Conservation (phyloP, 37 sponge, comb jelly and placozoan species). For the Ephydatia muelleri region DNA sequence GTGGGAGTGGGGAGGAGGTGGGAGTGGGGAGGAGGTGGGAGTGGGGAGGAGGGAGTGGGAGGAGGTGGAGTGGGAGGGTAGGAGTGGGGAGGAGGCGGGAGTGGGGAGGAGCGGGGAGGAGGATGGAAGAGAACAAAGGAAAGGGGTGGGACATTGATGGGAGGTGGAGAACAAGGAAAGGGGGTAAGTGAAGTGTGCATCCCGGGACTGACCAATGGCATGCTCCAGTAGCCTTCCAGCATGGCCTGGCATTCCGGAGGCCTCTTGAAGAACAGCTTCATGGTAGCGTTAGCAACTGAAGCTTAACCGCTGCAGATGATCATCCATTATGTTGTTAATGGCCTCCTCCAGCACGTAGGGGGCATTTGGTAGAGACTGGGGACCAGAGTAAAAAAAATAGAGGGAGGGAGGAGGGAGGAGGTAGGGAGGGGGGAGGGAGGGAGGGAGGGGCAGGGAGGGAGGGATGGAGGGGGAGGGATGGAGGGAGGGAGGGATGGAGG, state of each 20-base stretch:
- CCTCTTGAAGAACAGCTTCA: slow-evolving; percentile 96
- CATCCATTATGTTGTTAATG: slow-evolving; percentile 54
- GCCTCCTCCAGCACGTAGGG: slow-evolving; percentile 88
- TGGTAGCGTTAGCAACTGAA: slow-evolving; percentile 88
- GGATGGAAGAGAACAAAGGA: neutral
- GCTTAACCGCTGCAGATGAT: slow-evolving; percentile 75
- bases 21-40: neutral
- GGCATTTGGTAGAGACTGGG: slow-evolving; percentile 69
- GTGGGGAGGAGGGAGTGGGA: neutral
- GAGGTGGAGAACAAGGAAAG: neutral
- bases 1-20: slow-evolving; percentile 7
- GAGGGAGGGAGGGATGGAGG: neutral
- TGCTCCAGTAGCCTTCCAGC: slow-evolving; percentile 84
- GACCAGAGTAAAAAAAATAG: neutral
- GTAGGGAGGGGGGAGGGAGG: neutral
- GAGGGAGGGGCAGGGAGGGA: neutral
- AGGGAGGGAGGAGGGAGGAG: neutral
- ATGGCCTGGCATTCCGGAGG: slow-evolving; percentile 96
- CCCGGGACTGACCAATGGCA: slow-evolving; percentile 62
- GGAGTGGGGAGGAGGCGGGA: too few relatives aligned
- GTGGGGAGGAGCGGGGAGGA: neutral
- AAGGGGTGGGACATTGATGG: neutral
- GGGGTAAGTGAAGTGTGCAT: neutral
- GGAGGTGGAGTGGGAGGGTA: neutral
- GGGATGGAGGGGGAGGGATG: neutral